These are phyloP conservation scores for Timema podura DNA, from an alignment of 2,888 invertebrate species.

Conservation along the genomic window DNA sequence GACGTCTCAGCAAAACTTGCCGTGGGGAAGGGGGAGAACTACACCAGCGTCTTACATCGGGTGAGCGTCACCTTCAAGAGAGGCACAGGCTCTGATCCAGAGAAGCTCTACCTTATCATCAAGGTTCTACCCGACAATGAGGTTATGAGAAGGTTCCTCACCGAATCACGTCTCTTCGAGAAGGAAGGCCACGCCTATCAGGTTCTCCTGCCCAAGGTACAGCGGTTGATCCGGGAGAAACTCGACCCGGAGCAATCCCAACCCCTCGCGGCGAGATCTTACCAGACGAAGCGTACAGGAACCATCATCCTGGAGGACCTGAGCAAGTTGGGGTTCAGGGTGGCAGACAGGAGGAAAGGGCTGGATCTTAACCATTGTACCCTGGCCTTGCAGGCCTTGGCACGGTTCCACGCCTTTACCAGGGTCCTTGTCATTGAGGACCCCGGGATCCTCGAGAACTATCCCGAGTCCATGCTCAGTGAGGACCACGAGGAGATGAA, in stretches of 20 bases:
- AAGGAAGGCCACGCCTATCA: conserved; percentile 15
- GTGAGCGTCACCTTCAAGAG: not conserved
- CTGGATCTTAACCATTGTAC: conserved; percentile 20
- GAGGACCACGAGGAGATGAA: conserved; percentile 13
- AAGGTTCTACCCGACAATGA: conserved; percentile 8
- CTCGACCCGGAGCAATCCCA: too few species aligned
- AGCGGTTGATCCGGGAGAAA: not conserved
- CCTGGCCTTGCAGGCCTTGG: conserved; percentile 21
- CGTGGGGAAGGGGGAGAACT: conserved; percentile 28
- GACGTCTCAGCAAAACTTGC: conserved; percentile 3
- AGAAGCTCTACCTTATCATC: conserved; percentile 17
- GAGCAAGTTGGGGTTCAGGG: conserved; percentile 19
- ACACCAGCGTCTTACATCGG: conserved; percentile 23
- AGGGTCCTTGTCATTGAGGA: conserved; percentile 16
- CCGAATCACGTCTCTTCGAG: conserved; percentile 4
- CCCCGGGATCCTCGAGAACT: conserved; percentile 17
- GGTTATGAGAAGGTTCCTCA: not conserved
- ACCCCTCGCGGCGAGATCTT: not conserved
- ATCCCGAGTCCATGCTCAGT: conserved; percentile 19
- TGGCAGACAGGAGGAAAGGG: conserved; percentile 23
- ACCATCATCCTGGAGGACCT: conserved; percentile 24
- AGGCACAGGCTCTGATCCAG: not conserved
- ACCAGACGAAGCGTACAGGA: not conserved
- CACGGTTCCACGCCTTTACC: conserved; percentile 26
- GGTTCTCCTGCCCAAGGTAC: not conserved